Evolutionary conservation across 2,888 invertebrate species (phyloP).

Genomic region (Agrilus biguttatus): DNA sequence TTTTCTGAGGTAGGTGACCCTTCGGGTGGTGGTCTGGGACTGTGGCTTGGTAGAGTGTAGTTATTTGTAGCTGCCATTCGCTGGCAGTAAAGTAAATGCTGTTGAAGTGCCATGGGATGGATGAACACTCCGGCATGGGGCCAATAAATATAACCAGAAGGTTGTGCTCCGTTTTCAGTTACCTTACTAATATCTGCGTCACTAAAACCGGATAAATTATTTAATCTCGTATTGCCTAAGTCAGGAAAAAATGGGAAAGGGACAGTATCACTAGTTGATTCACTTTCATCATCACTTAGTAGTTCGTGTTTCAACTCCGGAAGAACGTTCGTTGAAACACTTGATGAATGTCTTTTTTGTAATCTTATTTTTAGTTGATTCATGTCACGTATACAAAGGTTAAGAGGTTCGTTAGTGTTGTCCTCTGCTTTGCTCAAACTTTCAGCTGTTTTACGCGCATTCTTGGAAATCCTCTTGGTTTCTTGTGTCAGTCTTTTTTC

Average conservation of each 20-base stretch:
- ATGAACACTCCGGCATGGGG: conserved; percentile 55
- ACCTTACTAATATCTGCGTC: conserved; percentile 29
- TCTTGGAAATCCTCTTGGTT: conserved; percentile 29
- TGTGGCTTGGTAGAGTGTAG: conserved; percentile 19
- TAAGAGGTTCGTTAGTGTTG: conserved; percentile 57
- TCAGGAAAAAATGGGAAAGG: conserved; percentile 17
- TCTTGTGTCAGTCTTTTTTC: conserved; percentile 57
- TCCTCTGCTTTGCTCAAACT: conserved; percentile 25
- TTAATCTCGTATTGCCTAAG: conserved; percentile 13
- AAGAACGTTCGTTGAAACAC: conserved; percentile 38
- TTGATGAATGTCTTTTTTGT: conserved; percentile 45
- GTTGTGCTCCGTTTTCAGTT: conserved; percentile 27
- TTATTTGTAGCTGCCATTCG: conserved; percentile 45
- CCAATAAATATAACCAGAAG: conserved; percentile 50
- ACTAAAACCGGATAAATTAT: conserved; percentile 32
- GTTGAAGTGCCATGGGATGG: conserved; percentile 59
- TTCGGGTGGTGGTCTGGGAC: conserved; percentile 18
- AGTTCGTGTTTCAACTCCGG: conserved; percentile 44
- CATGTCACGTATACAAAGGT: conserved; percentile 67
- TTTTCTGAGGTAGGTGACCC: conserved; percentile 9
- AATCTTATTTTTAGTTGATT: conserved; percentile 53
- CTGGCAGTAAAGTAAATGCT: conserved; percentile 60
- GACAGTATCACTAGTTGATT: conserved; percentile 25
- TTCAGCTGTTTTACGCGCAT: conserved; percentile 24
- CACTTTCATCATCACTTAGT: conserved; percentile 39